Base-by-base conservation (phyloP, 1,140 invertebrate genomes). In the Samia ricini region DNA sequence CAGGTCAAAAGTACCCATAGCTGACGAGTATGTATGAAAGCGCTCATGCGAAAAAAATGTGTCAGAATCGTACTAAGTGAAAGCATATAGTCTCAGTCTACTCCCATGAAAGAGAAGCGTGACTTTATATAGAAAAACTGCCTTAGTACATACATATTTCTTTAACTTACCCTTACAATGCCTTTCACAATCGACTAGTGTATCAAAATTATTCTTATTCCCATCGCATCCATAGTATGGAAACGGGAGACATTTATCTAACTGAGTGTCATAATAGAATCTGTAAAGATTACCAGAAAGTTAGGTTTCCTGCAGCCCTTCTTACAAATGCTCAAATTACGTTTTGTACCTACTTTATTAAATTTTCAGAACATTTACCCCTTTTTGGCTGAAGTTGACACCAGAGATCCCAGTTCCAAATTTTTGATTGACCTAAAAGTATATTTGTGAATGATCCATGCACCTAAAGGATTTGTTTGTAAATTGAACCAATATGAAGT, bases 131-230 rank as follows among this genome's bases (percentile, higher is more conserved):
- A n/a, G 48, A n/a, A n/a, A 49, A 49, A 49, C 12, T n/a, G 12
- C 19, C 12, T 51, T 10, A 21, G 50, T 51, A 22, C 18, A 4
- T 42, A 15, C 29, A 5, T 36, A 22, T 42, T 21, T 7, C 10
- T 8, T 22, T 12, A 49, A 26, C 36, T 49, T 68, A 77, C 79
- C 72, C 66, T 70, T 74, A 51, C 79, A 81, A 58, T 63, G 58
- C 33, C 64, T 54, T 54, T 81, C 59, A 50, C 76, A 77, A 2
- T 77, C 69, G 6, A 59, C 18, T 21, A 51, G 12, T 3, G 67
- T 65, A 15, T 71, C 49, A 61, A 82, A 82, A 48, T 74, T 74
- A 50, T 82, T 82, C 24, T 74, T 66, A 60, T 79, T 80, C 15
- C 65, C 68, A 22, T 60, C 22, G 52, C 77, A 80, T 10, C 77